Conservation (phyloP, 2,888 invertebrate genomes). For the Sinohyriopsis cumingii region DNA sequence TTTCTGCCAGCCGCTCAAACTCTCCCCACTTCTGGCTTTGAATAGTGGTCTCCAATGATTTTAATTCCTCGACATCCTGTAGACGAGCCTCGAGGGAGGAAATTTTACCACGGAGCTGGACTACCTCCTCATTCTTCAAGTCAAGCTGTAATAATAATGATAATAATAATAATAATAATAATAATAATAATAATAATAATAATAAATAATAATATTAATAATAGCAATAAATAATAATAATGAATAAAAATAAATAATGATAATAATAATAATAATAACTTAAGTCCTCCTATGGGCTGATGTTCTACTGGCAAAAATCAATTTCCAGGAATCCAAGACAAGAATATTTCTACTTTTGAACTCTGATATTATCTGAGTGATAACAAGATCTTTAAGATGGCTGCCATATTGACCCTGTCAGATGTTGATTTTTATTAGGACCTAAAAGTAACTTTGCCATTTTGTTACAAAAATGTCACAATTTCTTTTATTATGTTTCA, state of each 20-base stretch:
- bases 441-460: too few species aligned
- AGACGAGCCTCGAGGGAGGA: constrained; percentile 25
- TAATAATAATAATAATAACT: background rate
- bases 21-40: constrained; percentile 71
- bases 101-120: constrained; percentile 42
- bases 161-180: background rate
- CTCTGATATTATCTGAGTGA: too few species aligned
- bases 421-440: too few species aligned
- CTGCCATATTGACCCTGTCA: too few species aligned
- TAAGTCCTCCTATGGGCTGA: too few species aligned
- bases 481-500: too few species aligned
- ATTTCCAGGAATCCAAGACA: too few species aligned
- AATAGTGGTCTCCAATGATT: constrained; percentile 50
- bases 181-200: background rate
- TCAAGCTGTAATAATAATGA: constrained; percentile 50
- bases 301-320: too few species aligned
- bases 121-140: constrained; percentile 53
- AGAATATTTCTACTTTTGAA: too few species aligned
- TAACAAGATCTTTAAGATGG: too few species aligned
- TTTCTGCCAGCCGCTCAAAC: constrained; percentile 69
- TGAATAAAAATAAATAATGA: background rate
- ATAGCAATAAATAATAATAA: background rate
- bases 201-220: constrained; percentile 1
- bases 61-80: constrained; percentile 28
- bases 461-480: too few species aligned